A percentile compares a stretch with the other conserved stretches of the same genome.
These are phyloP conservation scores for Salvelinus sp. DNA, from an alignment of 2,113 vertebrate species.

Conservation along the genomic window DNA sequence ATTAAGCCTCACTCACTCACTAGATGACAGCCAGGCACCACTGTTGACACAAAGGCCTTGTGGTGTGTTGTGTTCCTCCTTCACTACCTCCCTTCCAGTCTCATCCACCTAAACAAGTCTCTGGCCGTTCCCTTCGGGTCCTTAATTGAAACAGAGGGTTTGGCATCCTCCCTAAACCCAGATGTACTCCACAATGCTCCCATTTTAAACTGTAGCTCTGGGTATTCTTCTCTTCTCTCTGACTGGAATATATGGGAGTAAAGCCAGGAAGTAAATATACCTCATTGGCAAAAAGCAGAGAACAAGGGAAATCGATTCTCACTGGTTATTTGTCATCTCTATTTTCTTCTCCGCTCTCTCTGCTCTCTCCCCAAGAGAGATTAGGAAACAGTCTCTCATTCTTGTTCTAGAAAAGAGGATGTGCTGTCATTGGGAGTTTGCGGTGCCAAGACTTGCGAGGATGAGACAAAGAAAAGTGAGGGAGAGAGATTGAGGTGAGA, in stretches of 20 bases:
- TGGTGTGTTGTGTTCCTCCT: not conserved
- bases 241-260: not conserved
- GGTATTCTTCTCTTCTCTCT: not conserved
- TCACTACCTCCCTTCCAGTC: not conserved
- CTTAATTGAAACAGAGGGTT: conserved; percentile 7
- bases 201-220: conserved; percentile 9
- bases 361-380: not conserved
- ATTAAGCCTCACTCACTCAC: conserved; percentile 32
- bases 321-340: conserved; percentile 42
- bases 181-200: not conserved
- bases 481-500: conserved; percentile 13
- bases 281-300: conserved; percentile 12
- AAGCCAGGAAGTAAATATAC: conserved; percentile 2
- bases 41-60: conserved; percentile 16
- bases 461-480: not conserved
- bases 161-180: conserved; percentile 9
- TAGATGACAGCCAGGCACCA: not conserved
- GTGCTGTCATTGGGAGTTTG: no score
- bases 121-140: conserved; percentile 16
- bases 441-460: conserved; percentile 7
- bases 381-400: conserved; percentile 7
- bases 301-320: conserved; percentile 39
- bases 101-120: not conserved
- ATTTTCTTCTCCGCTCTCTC: not conserved
- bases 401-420: conserved; percentile 7